Base-by-base conservation (phyloP, 2,888 invertebrate species). In the Morpho helenor region DNA sequence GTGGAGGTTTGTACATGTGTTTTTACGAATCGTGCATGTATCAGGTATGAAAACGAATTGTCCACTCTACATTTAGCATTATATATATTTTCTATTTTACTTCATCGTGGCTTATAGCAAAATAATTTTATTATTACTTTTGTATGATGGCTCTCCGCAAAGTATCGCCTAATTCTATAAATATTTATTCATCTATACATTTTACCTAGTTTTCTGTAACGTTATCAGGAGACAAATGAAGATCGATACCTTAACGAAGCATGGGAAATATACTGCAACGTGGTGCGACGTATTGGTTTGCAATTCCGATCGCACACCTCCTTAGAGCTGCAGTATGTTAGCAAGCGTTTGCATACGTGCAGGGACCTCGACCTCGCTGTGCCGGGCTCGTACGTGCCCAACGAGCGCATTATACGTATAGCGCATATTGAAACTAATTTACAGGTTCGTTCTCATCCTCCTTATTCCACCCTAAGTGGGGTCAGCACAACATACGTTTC, bases 231-330 rank as follows among this genome's bases (percentile, higher is more conserved):
- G 31, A 95, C 96, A 0, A 94, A 95, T 16, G 96, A 97, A 72
- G 94, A 96, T 41, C 93, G 97, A 62, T 98, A 99, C 75, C 86
- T 99, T 59, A 98, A 98, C 79, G 98, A 98, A 80, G 99, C 99
- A 2, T 99, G 99, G 99, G 99, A 99, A 77, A 91, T 98, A 22
- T 99, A 99, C 86, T 99, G 99, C 85, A 97, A 98, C 77, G 98
- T 99, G 42, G 99, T 99, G 81, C 93, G 99, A 54, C 94, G 98
- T 62, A 98, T 99, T 74, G 96, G 94, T 95, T 64, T 98, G 0
- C 96, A 97, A 84, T 91, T 99, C 71, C 98, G 98, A 0, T 95
- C 97, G 71, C 85, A 98, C 31, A 31, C 97, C 6, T 96, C 96
- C 2, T 87, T 98, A 48, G 98, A 98, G 84, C 89, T 98, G 70